Evolutionary conservation across 2,113 vertebrate genomes (phyloP), one percentile per base, ranked within the genome.

Genomic region (Aldabrachelys gigantea): DNA sequence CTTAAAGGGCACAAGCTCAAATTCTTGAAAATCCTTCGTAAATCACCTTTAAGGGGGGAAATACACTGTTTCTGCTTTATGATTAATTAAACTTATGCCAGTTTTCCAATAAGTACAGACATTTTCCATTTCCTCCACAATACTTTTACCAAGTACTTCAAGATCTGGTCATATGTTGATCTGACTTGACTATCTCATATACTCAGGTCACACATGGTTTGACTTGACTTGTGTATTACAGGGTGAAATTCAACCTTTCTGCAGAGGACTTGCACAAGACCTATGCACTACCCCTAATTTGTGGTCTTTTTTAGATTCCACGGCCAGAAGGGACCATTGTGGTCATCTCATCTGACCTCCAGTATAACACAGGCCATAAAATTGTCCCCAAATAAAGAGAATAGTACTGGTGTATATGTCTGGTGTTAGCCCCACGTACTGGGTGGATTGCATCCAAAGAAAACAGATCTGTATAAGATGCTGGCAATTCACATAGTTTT

Each of bases 51-150:
- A 31, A 31, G 53, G 53, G 29, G 11, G 12, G 5, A 31, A 29
- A 62, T 62, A 13, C 25, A 13, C 59, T 31, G 13, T 62, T 62
- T 62, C 59, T 62, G 29, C 59, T 62, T 62, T 14, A 62, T 62
- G 59, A 13, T 31, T 13, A 62, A 62, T 31, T 62, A 29, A 31
- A 82, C 38, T 12, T 47, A n/a, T 1, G 13, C 3, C 47, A 27
- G n/a, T 25, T 1, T 80, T 27, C 22, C 87, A 80, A 65, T 57
- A 87, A 53, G 35, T 0, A 1, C 10, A 38, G 0, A 1, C 2
- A 59, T 69, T 82, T 92, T 80, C 41, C 4, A 11, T 78, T 76
- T 47, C 53, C 75, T n/a, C 8, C 76, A 8, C 35, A 85, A 78
- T n/a, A 29, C 50, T 50, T 85, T 41, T 35, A 89, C 38, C 44